A percentile compares a stretch with the other conserved stretches of the same genome.
Evolutionary conservation across 2,888 invertebrate species (phyloP).

Genomic region (Magallana nippona): DNA sequence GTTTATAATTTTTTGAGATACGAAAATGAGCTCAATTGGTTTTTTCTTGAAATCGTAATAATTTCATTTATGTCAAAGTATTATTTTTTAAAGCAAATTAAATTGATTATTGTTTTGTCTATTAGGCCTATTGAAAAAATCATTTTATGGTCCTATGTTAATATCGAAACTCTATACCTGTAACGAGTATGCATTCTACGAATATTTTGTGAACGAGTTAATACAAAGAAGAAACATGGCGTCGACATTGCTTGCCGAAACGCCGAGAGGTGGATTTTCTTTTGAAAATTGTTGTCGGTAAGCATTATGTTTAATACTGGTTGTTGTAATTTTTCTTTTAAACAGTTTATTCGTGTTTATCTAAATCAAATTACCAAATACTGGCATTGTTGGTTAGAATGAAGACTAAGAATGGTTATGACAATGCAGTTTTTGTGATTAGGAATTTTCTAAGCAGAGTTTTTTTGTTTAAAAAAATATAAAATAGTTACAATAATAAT

Average conservation of each 20-base stretch:
- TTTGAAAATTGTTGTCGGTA: constrained; percentile 77
- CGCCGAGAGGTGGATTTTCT: constrained; percentile 72
- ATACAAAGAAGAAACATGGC: constrained; percentile 30
- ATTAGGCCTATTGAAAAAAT: no score
- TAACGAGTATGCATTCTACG: background rate
- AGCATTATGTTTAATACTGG: background rate
- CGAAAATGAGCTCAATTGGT: no score
- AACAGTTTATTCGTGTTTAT: background rate
- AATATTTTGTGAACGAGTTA: background rate
- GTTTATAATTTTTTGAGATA: no score
- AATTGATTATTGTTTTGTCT: no score
- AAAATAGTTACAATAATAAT: no score
- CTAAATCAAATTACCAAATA: background rate
- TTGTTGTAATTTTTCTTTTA: background rate
- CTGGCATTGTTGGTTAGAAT: background rate
- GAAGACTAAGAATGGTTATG: background rate
- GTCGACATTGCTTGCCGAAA: constrained; percentile 55
- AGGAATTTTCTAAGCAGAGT: background rate
- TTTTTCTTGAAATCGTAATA: no score
- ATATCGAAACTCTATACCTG: no score
- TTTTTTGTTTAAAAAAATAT: no score
- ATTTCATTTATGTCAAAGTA: no score
- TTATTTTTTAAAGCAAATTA: no score
- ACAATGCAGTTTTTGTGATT: background rate
- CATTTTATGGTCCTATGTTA: no score